Base-by-base conservation (phyloP, 2,888 invertebrate genomes). In the Drosophila anomalata region DNA sequence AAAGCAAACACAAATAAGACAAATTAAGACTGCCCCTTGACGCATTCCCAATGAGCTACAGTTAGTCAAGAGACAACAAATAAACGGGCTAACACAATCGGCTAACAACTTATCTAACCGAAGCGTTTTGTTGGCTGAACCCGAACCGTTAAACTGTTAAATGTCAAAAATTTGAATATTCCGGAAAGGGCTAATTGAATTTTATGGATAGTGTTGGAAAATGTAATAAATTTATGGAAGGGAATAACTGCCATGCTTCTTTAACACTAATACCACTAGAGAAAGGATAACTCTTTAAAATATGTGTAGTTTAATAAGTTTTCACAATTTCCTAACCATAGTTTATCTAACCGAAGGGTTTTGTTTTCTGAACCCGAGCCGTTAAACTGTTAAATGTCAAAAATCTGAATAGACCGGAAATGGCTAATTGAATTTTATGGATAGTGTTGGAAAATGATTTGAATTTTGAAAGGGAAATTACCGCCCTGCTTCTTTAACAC, bases 21-120 rank as follows among this genome's bases (percentile, higher is more conserved):
- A 84, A 78, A 81, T 81, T 84, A 76, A 78, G 81, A 78, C 72
- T 73, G 59, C 53, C 69, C 73, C 78, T 73, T 72, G 74, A 77
- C 73, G 87, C 84, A 80, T 87, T 78, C 61, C 50, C 74, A 87
- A 87, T 83, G 87, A 87, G 87, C 87, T 72, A 80, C 81, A 86
- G 79, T 77, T 79, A 69, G 71, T 75, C 65, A 31, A 61, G 41
- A 6, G 11, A 47, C 46, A 52, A 24, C 46, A 9, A 31, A 48
- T 36, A 46, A 59, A 44, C 51, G 33, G 51, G 11, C 17, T 51
- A 55, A 41, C 41, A 51, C 57, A 72, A 72, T 50, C 69, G 33
- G 47, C 53, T 69, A 63, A 41, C 62, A n/a, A 54, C 47, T 48
- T 59, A 71, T 70, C 67, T 53, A 57, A 70, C 53, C 68, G 70